Base-by-base conservation (phyloP, 2,113 vertebrate genomes). In the Clarias gariepinus region DNA sequence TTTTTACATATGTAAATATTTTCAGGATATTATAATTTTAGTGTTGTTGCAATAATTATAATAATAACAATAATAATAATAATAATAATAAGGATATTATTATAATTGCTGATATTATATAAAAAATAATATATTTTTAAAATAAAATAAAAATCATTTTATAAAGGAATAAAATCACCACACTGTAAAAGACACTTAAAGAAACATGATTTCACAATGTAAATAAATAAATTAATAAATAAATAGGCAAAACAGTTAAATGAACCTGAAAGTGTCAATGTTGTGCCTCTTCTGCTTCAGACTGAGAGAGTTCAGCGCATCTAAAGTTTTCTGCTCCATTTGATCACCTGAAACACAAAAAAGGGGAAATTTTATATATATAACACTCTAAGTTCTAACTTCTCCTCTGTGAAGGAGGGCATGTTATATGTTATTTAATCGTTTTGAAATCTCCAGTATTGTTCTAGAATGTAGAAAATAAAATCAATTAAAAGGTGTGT, bases 241-340 rank as follows among this genome's bases (percentile, higher is more conserved):
- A 3, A 53, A 53, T n/a, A 33, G 8, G 53, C 15, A 33, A 33
- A 68, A 74, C 10, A 36, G 19, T 12, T n/a, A 41, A 25, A 23
- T 30, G 1, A 63, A 95, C 95, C 95, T 94, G 92, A 95, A 94
- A 41, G 88, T 84, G 11, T 93, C 86, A 4, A 5, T 74, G 0
- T 60, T 81, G 66, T 6, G 3, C 77, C 57, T 28, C 28, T 61
- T 64, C 58, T 61, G 74, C 69, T 78, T 68, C 90, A 79, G 4
- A 15, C 9, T 60, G 74, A 53, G 55, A 28, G 87, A 88, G 28
- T 83, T 60, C 73, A 84, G 78, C 3, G 85, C 73, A 18, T 9
- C 21, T 79, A 87, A 82, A 33, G 3, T 76, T 4, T 90, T 87
- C 30, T 91, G 82, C 74, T 90, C 92, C 93, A 93, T 94, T 78